Conservation (phyloP, 2,797 vertebrate species). For the Adrianichthys oophorus region DNA sequence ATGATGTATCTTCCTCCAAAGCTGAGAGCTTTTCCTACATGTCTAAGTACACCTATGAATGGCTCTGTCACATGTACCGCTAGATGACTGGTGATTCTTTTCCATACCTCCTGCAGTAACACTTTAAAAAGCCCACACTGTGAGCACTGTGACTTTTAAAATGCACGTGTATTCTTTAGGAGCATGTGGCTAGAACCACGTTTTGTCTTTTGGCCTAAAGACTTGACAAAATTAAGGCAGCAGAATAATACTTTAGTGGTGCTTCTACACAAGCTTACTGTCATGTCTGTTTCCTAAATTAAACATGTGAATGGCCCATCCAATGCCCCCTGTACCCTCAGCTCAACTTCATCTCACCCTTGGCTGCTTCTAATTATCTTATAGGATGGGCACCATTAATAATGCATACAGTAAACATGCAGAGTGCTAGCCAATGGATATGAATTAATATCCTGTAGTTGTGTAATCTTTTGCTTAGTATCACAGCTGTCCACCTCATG, state of each 20-base stretch:
- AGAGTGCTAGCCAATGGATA: constrained; percentile 2
- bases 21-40: constrained; percentile 26
- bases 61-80: constrained; percentile 39
- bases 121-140: constrained; percentile 27
- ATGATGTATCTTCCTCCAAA: constrained; percentile 44
- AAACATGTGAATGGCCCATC: constrained; percentile 26
- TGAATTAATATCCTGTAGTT: constrained; percentile 7
- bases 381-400: constrained; percentile 4
- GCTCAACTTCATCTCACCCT: constrained; percentile 5
- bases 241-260: too few species aligned
- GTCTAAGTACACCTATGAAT: constrained; percentile 6
- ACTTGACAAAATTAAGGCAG: too few species aligned
- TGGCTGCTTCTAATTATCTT: constrained; percentile 19
- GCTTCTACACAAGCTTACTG: constrained; percentile 12
- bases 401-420: constrained; percentile 9
- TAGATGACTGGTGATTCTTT: constrained; percentile 29
- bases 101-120: constrained; percentile 40
- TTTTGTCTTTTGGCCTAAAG: constrained; percentile 40
- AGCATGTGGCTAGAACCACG: background rate
- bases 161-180: background rate
- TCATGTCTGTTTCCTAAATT: constrained; percentile 40
- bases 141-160: constrained; percentile 1
- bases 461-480: constrained; percentile 6
- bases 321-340: constrained; percentile 38
- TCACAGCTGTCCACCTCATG: constrained; percentile 6